Percentiles rank a stretch among this genome's conserved stretches.
phyloP scores from a whole-genome alignment of 2,113 vertebrate genomes.

The Vulpes vulpes region DNA sequence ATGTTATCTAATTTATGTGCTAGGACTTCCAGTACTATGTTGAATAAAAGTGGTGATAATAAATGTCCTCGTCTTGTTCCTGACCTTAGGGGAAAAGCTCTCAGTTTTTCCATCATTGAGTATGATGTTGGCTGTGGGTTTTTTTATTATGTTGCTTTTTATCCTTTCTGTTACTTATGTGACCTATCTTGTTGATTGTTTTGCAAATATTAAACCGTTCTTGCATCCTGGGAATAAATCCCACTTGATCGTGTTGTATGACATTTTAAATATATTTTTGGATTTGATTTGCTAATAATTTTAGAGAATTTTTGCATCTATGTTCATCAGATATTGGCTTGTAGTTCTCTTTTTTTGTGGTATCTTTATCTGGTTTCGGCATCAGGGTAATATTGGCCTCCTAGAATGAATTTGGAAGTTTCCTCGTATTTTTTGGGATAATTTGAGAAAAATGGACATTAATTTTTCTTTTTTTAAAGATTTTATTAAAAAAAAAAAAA shows the following conservation, averaged over 20 bases:
- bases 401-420: background rate
- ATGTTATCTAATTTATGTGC: background rate
- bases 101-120: background rate
- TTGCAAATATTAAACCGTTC: background rate
- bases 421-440: no score
- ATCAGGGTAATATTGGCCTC: background rate
- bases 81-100: background rate
- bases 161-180: background rate
- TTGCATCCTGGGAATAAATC: background rate
- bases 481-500: no score
- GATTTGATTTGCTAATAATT: background rate
- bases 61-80: background rate
- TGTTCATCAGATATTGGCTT: background rate
- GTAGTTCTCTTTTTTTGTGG: background rate
- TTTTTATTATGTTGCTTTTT: background rate
- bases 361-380: background rate
- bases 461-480: no score
- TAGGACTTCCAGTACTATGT: background rate
- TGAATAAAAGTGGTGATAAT: background rate
- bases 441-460: no score
- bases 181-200: background rate
- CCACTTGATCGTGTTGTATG: background rate
- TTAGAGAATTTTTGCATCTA: background rate
- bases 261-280: background rate
- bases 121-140: background rate